Percentiles rank a stretch among this genome's conserved stretches.
Conservation (phyloP, 2,797 vertebrate genomes). For the Gallinago nigripennis region DNA sequence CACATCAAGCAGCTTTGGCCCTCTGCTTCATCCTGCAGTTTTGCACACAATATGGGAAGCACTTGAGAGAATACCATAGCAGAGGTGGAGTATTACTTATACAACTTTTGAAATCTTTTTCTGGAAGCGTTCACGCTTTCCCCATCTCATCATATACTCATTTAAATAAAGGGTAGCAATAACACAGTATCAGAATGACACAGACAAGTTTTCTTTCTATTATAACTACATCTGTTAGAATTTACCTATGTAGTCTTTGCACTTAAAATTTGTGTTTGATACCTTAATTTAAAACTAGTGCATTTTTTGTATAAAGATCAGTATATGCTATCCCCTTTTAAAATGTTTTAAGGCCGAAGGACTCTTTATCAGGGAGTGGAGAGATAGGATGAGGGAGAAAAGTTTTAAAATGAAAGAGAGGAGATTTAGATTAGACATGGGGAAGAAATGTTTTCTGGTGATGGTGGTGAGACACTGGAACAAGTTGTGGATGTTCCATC, state of each 20-base stretch:
- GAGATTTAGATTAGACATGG: too few species aligned
- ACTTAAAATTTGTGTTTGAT: not conserved
- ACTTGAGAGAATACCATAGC: not conserved
- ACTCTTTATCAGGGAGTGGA: too few species aligned
- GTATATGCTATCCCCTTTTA: not conserved
- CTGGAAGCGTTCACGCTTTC: not conserved
- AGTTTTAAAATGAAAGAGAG: too few species aligned
- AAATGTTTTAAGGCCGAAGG: not conserved
- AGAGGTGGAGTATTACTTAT: not conserved
- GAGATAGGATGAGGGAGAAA: too few species aligned
- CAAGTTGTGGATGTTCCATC: too few species aligned
- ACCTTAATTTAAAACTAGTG: not conserved
- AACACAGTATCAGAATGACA: not conserved
- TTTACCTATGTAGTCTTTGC: not conserved
- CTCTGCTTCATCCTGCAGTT: not conserved
- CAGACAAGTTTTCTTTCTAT: not conserved
- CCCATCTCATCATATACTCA: not conserved
- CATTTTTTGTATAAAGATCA: not conserved
- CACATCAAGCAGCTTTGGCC: not conserved
- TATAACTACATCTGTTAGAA: not conserved
- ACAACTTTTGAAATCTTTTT: constrained; percentile 13
- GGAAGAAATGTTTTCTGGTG: too few species aligned
- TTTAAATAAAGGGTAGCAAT: constrained; percentile 7
- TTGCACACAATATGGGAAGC: not conserved
- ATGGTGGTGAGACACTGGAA: too few species aligned